These are phyloP conservation scores for Diorhabda sublineata DNA, from an alignment of 1,140 invertebrate species.

Conservation along the genomic window DNA sequence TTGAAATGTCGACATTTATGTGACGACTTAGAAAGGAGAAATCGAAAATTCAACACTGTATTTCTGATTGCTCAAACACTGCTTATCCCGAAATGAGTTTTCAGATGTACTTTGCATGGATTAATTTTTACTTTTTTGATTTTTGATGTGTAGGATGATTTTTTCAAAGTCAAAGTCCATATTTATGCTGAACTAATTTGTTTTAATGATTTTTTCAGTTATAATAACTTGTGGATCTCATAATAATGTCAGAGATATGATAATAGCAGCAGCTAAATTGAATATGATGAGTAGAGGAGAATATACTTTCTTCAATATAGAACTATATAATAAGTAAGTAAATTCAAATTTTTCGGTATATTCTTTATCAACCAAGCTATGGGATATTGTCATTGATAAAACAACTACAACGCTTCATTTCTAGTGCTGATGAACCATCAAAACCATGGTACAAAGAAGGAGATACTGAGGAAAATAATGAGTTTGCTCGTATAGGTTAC, in stretches of 20 bases:
- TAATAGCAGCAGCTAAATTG: constrained; percentile 85
- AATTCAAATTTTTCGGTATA: too few relatives aligned
- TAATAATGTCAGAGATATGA: constrained; percentile 79
- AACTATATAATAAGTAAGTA: constrained; percentile 89
- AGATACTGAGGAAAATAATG: constrained; percentile 77
- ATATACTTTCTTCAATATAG: constrained; percentile 98
- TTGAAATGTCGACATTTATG: too few relatives aligned
- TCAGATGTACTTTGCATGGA: too few relatives aligned
- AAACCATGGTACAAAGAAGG: constrained; percentile 70
- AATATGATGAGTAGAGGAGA: constrained; percentile 93
- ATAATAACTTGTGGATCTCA: constrained; percentile 91
- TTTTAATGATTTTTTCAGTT: constrained; percentile 62
- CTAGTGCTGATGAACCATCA: constrained; percentile 33
- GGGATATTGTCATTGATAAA: background rate
- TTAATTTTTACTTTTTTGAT: too few relatives aligned
- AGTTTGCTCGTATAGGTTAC: constrained; percentile 82
- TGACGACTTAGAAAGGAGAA: too few relatives aligned
- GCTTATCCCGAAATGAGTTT: too few relatives aligned
- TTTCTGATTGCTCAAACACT: too few relatives aligned
- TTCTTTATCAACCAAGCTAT: too few relatives aligned
- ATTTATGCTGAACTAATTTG: too few relatives aligned
- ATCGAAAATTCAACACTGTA: too few relatives aligned
- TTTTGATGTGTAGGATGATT: too few relatives aligned
- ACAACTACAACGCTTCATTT: constrained; percentile 3
- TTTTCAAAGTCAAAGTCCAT: too few relatives aligned